Conservation (phyloP, 2,888 invertebrate species). For the Aleiodes testaceus region DNA sequence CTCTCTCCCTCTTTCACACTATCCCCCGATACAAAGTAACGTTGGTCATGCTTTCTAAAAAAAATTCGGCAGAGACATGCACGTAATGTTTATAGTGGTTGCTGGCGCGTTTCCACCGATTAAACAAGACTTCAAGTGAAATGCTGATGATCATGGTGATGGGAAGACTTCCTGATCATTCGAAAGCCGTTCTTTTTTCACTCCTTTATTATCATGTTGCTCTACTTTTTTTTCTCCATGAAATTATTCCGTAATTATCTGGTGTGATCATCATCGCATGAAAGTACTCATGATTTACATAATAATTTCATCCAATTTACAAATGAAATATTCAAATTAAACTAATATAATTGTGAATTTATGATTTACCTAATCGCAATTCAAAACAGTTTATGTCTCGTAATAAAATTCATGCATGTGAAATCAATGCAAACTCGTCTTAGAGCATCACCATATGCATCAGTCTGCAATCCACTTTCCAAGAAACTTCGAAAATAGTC, state of each 20-base stretch:
- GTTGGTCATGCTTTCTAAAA: conserved; percentile 57
- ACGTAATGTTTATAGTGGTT: conserved; percentile 6
- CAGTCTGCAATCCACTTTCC: not conserved
- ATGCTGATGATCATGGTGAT: conserved; percentile 23
- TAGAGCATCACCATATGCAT: too few relatives aligned
- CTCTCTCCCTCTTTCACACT: conserved; percentile 47
- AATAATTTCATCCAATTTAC: too few relatives aligned
- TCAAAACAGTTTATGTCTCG: too few relatives aligned
- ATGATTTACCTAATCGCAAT: too few relatives aligned
- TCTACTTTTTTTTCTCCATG: not conserved
- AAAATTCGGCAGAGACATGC: conserved; percentile 44
- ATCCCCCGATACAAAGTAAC: conserved; percentile 8
- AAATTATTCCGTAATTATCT: not conserved
- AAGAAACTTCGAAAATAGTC: not conserved
- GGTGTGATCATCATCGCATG: too few relatives aligned
- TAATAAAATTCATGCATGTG: too few relatives aligned
- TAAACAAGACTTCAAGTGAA: conserved; percentile 20
- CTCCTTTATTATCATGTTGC: not conserved
- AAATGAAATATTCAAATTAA: too few relatives aligned
- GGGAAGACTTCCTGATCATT: conserved; percentile 26
- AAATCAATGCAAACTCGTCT: too few relatives aligned
- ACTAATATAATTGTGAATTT: too few relatives aligned
- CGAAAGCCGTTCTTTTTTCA: conserved; percentile 17
- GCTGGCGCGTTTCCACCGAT: conserved; percentile 14
- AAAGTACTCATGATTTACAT: too few relatives aligned